Base-by-base conservation (phyloP, 1,140 invertebrate genomes). In the Drosophila malerkotliana region DNA sequence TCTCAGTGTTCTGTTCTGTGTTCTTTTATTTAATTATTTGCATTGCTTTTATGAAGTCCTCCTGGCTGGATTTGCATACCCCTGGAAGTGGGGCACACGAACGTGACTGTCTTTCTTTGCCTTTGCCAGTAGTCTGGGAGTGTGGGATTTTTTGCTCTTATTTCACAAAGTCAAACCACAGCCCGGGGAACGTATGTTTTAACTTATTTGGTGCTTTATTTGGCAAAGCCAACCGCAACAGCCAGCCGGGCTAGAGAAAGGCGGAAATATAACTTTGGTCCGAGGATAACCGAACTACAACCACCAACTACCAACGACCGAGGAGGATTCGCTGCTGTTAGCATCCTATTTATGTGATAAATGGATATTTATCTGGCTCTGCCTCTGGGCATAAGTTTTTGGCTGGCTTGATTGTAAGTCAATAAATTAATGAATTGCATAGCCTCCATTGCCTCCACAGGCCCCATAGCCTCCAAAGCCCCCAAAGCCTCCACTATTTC, bases 401-500 rank as follows among this genome's bases (percentile, higher is more conserved):
- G 28, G 28, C 62, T 72, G 62, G 28, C 59, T 69, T 87, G 83
- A 87, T 87, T 87, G 73, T 69, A 68, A 87, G 79, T 87, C 83
- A 87, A 87, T 87, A 88, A 83, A 76, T 87, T 88, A 88, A 79
- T 71, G 83, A 87, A 79, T 88, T 82, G 78, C 78, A 78, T 54
- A 41, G 59, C 59, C 47, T 52, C 26, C 24, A 14, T 21, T 3
- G 5, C 41, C 10, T 14, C 41, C 15, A 8, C n/a, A 37, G 34
- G 10, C 34, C 26, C 41, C 15, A 8, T 21, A 37, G 34, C 34
- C 34, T 10, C 32, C 9, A 10, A 10, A 34, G 32, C 32, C 32
- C 7, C 32, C 26, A 21, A 6, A 28, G 32, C 18, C 7, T 14
- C 10, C 34, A 14, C 58, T 28, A 21, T 30, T 41, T 18, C 49